These are phyloP conservation scores for Lacerta bilineata DNA, from an alignment of 2,797 vertebrate species.

Conservation along the genomic window DNA sequence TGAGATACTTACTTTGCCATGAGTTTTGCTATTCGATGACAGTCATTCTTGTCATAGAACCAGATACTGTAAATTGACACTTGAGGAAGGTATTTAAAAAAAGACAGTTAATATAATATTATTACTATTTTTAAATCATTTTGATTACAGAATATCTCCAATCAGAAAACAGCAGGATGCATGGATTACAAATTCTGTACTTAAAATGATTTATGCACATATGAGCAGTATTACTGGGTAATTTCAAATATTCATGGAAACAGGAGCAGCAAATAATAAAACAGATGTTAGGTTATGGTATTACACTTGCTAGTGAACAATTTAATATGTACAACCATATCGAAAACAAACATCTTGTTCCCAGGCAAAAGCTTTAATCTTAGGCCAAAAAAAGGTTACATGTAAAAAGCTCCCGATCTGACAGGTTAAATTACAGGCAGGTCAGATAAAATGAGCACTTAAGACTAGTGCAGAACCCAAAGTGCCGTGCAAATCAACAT, in stretches of 20 bases:
- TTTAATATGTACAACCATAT: constrained; percentile 8
- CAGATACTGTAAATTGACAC: constrained; percentile 99
- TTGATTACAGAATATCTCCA: neutral
- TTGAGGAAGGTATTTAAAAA: constrained; percentile 75
- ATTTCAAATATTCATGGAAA: neutral
- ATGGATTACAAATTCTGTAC: neutral
- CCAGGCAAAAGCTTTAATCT: neutral
- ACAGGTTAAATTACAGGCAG: neutral
- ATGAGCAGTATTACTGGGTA: neutral
- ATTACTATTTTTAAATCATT: too few relatives aligned
- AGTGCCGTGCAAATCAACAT: neutral
- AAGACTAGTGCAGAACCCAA: neutral
- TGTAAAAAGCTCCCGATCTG: neutral
- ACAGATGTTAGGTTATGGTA: constrained; percentile 3
- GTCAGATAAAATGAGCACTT: constrained; percentile 1
- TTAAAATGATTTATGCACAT: constrained; percentile 10
- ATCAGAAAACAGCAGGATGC: neutral
- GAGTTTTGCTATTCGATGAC: constrained; percentile 95
- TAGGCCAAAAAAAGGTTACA: neutral
- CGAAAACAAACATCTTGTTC: constrained; percentile 13
- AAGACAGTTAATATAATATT: neutral
- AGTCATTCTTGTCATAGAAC: constrained; percentile 98
- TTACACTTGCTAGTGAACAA: neutral
- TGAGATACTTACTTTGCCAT: constrained; percentile 93
- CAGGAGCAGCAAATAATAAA: constrained; percentile 15